These are phyloP conservation scores for Coenobita brevimanus DNA, from an alignment of 1,140 invertebrate species.

Conservation along the genomic window DNA sequence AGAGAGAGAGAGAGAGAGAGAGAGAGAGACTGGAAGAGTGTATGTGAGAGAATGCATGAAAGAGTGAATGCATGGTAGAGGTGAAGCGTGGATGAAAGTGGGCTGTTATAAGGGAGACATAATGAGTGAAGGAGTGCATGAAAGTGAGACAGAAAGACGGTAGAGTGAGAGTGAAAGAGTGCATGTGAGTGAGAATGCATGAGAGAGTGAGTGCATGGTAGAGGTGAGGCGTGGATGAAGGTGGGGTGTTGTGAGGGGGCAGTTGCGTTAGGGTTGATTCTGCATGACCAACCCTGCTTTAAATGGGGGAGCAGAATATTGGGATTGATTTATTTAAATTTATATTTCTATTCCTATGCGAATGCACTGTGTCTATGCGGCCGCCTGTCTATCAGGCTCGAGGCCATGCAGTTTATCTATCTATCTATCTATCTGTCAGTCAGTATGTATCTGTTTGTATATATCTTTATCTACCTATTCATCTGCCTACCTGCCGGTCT, in stretches of 20 bases:
- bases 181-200: neutral
- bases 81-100: constrained; percentile 1
- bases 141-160: neutral
- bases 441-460: too few species aligned
- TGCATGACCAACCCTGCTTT: constrained; percentile 41
- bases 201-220: neutral
- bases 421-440: too few species aligned
- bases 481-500: too few species aligned
- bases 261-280: too few species aligned
- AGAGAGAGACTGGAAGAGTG: constrained; percentile 17
- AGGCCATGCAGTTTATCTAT: too few species aligned
- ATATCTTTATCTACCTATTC: too few species aligned
- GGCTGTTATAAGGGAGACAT: neutral
- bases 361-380: neutral
- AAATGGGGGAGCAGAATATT: constrained; percentile 39
- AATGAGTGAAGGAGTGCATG: neutral
- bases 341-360: constrained; percentile 21
- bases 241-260: constrained; percentile 16
- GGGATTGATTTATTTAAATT: constrained; percentile 36
- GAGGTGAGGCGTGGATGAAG: neutral
- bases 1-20: constrained; percentile 24
- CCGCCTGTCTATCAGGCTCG: neutral
- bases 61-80: neutral
- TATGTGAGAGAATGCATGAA: neutral
- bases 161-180: neutral